Base-by-base conservation (phyloP, 2,113 vertebrate species). In the Chelonoidis abingdonii region DNA sequence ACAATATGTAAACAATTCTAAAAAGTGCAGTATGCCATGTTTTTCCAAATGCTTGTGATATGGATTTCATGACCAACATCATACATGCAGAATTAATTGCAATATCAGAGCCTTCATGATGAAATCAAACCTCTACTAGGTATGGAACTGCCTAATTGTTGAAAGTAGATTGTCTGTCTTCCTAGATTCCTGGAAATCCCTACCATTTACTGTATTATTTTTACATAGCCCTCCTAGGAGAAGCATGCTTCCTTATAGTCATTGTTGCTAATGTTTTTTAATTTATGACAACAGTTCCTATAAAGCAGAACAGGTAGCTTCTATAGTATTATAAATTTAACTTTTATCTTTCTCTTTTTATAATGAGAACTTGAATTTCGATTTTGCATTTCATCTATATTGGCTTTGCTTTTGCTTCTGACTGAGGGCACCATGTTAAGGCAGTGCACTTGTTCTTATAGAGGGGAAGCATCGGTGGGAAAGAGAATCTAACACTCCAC, bases 11-110 rank as follows among this genome's bases (percentile, higher is more conserved):
- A 44, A 47, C 24, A 78, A 12, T 47, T 14, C 27, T 78, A 8
- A 96, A 97, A 97, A 94, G 17, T 38, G 83, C 83, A 87, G 89
- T 95, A 95, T 91, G 6, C 87, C 94, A 96, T 91, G 49, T 12
- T 12, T 76, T 83, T 52, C 79, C 41, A 57, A 87, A n/a, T 24
- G 53, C 52, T 83, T 92, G 49, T 10, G 87, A 54, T 83, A 92
- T 53, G 93, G 83, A 54, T 92, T 95, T 97, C 65, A n/a, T 94
- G 91, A 89, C 80, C 90, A 76, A 11, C 52, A 87, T 41, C 91
- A 54, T 24, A 80, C 91, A 4, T 5, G 84, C 50, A 80, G 91
- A 53, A 79, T 79, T 89, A 22, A 57, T 5, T 92, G 87, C 89
- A 95, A 93, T 87, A 95, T 69, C 12, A 87, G 65, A 92, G 35